Conservation (phyloP, 2,113 vertebrate genomes). For the Istiophorus platypterus region DNA sequence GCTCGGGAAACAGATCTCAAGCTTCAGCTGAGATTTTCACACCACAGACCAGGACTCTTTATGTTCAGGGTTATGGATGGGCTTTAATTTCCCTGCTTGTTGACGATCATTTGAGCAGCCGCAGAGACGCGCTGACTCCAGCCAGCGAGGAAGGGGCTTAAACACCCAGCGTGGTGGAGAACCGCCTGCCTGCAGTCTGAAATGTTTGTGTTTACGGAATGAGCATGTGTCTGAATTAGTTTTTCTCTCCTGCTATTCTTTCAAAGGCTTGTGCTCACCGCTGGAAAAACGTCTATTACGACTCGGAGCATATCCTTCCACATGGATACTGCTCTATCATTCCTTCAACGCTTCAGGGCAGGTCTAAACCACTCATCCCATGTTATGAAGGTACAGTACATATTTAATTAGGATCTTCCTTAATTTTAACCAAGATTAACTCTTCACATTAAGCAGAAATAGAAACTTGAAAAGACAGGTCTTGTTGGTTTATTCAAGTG, state of each 20-base stretch:
- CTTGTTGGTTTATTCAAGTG: neutral
- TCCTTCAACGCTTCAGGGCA: conserved; percentile 89
- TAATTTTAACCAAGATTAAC: neutral
- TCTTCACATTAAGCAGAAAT: neutral
- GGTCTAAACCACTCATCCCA: conserved; percentile 88
- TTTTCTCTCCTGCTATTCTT: conserved; percentile 9
- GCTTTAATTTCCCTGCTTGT: conserved; percentile 65
- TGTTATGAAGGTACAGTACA: conserved; percentile 94
- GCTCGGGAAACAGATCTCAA: conserved; percentile 45
- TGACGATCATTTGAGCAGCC: conserved; percentile 69
- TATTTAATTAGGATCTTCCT: neutral
- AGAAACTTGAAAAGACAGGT: neutral
- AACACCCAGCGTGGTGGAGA: conserved; percentile 15
- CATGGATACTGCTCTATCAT: conserved; percentile 97
- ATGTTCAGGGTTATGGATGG: conserved; percentile 62
- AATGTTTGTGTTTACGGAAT: conserved; percentile 47
- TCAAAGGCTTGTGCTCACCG: conserved; percentile 95
- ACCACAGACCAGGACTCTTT: conserved; percentile 75
- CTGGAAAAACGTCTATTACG: conserved; percentile 98
- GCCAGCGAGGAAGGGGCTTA: conserved; percentile 33
- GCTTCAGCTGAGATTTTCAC: conserved; percentile 65
- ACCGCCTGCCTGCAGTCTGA: conserved; percentile 25
- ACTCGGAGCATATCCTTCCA: conserved; percentile 92
- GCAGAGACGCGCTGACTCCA: conserved; percentile 73
- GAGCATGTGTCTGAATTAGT: conserved; percentile 32